Evolutionary conservation across 2,113 vertebrate genomes (phyloP).

Genomic region (Gallinago jamesoni): DNA sequence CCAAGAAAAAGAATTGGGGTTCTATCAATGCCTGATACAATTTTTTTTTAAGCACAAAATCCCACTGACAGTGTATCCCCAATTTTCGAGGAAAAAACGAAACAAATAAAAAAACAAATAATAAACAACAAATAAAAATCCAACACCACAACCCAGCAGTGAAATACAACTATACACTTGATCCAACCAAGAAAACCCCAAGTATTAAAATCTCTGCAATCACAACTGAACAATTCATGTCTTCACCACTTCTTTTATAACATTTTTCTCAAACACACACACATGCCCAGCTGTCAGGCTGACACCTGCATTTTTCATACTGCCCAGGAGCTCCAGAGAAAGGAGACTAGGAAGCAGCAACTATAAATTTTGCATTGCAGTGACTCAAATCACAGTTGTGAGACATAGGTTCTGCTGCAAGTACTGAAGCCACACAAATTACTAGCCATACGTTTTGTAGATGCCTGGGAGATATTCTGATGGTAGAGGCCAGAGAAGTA

Average conservation of each 20-base stretch:
- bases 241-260: neutral
- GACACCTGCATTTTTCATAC: neutral
- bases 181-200: neutral
- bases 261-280: neutral
- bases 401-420: neutral
- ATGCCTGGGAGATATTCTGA: neutral
- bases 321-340: neutral
- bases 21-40: neutral
- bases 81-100: neutral
- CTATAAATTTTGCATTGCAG: neutral
- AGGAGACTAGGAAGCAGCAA: neutral
- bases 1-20: rapidly evolving
- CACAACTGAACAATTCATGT: neutral
- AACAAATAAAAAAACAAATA: neutral
- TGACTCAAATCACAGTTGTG: neutral
- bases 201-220: neutral
- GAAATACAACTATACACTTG: neutral
- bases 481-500: neutral
- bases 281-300: neutral
- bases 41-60: neutral
- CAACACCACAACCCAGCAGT: too few relatives aligned
- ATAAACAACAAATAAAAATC: neutral
- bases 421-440: neutral
- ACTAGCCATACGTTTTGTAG: neutral
- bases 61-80: rapidly evolving